Conservation (phyloP, 2,113 vertebrate genomes). For the Sander lucioperca region DNA sequence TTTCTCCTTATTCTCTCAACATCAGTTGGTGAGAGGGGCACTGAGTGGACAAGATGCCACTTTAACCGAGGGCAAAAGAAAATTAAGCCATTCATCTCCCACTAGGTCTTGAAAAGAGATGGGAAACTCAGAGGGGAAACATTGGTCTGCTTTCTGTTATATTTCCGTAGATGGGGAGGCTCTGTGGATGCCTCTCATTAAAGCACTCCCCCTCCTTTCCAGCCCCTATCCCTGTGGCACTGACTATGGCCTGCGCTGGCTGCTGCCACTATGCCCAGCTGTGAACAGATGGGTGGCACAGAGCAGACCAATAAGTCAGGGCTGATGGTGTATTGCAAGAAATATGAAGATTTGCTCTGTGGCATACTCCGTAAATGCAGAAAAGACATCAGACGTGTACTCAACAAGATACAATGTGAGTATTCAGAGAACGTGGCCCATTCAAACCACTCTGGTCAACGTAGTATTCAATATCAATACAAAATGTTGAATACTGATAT, state of each 20-base stretch:
- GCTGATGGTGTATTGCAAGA: slow-evolving; percentile 59
- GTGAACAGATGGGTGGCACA: slow-evolving; percentile 61
- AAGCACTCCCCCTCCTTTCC: slow-evolving; percentile 25
- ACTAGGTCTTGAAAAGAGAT: slow-evolving; percentile 67
- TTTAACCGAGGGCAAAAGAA: slow-evolving; percentile 78
- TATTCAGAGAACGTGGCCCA: neutral
- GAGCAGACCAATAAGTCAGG: slow-evolving; percentile 58
- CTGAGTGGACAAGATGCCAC: slow-evolving; percentile 67
- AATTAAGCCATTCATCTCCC: slow-evolving; percentile 78
- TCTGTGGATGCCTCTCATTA: slow-evolving; percentile 41
- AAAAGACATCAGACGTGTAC: slow-evolving; percentile 21
- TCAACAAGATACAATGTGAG: neutral
- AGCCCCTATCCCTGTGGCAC: slow-evolving; percentile 46
- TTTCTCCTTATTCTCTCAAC: slow-evolving; percentile 57
- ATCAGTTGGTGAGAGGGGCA: slow-evolving; percentile 58
- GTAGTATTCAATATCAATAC: neutral
- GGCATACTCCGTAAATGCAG: slow-evolving; percentile 27
- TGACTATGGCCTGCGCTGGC: slow-evolving; percentile 29
- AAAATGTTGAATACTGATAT: neutral
- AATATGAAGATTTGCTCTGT: slow-evolving; percentile 47
- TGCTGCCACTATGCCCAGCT: slow-evolving; percentile 34
- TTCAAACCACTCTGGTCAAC: neutral
- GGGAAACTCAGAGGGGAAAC: slow-evolving; percentile 53
- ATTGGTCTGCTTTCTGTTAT: slow-evolving; percentile 53
- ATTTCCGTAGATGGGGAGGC: slow-evolving; percentile 46